Conservation (phyloP, 2,113 vertebrate species). For the Mormoops blainvillei region DNA sequence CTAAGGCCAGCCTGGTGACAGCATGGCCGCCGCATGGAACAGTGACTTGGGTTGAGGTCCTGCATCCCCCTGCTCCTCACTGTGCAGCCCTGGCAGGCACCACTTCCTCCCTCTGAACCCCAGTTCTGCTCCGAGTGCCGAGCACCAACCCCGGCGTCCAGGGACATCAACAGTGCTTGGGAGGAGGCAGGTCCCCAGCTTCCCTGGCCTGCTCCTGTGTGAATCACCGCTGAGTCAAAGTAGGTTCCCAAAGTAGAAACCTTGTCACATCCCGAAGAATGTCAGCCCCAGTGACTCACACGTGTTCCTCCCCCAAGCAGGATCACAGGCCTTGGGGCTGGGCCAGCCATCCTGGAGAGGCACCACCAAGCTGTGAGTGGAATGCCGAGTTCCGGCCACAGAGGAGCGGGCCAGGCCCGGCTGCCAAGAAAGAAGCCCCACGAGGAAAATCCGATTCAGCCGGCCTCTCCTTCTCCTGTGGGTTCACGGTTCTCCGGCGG, state of each 20-base stretch:
- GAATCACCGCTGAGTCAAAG: not conserved
- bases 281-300: conserved; percentile 27
- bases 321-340: not conserved
- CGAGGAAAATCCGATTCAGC: not conserved
- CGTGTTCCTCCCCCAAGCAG: not conserved
- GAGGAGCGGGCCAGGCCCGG: not conserved
- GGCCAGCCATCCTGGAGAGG: not conserved
- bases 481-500: not conserved
- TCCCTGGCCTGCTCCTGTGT: not conserved
- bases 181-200: not conserved
- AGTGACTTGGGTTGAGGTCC: fast-evolving
- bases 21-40: too few species aligned
- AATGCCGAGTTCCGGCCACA: not conserved
- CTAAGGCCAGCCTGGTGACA: not conserved
- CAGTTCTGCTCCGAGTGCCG: not conserved
- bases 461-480: too few species aligned
- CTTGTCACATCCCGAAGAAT: conserved; percentile 28
- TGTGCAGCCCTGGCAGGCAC: fast-evolving
- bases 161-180: fast-evolving
- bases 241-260: conserved; percentile 25
- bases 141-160: fast-evolving
- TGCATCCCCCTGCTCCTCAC: too few species aligned
- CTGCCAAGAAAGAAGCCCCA: not conserved
- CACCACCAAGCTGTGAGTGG: not conserved
- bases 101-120: not conserved